phyloP scores from a whole-genome alignment of 2,797 vertebrate genomes.

The Rhinichthys osculus region DNA sequence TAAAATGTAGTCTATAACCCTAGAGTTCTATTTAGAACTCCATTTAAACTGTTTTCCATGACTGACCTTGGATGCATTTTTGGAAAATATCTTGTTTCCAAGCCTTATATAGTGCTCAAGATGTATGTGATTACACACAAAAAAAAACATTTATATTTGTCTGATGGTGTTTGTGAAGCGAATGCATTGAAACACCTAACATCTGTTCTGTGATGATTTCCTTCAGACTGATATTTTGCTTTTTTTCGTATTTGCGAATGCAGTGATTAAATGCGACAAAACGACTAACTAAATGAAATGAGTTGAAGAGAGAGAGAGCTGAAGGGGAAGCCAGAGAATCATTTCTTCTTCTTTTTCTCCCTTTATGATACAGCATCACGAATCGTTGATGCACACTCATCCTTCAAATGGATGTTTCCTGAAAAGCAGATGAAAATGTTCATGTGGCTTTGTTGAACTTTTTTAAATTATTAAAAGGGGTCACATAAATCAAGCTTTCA shows the following conservation, averaged over 20 bases:
- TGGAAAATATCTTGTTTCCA: not conserved
- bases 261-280: conserved; percentile 4
- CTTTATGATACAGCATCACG: not conserved
- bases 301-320: not conserved
- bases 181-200: not conserved
- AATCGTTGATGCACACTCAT: not conserved
- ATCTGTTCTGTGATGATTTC: not conserved
- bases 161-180: not conserved
- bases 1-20: not conserved
- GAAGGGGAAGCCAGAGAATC: not conserved
- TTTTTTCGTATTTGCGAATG: not conserved
- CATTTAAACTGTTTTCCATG: not conserved
- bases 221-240: not conserved
- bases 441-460: not conserved
- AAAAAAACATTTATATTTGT: not conserved
- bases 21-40: not conserved
- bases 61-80: not conserved
- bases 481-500: not conserved
- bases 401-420: not conserved
- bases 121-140: not conserved
- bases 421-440: not conserved
- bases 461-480: not conserved
- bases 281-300: not conserved
- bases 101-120: not conserved
- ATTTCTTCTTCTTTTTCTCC: not conserved